Base-by-base conservation (phyloP, 2,797 vertebrate species). In the Siniperca undulata region DNA sequence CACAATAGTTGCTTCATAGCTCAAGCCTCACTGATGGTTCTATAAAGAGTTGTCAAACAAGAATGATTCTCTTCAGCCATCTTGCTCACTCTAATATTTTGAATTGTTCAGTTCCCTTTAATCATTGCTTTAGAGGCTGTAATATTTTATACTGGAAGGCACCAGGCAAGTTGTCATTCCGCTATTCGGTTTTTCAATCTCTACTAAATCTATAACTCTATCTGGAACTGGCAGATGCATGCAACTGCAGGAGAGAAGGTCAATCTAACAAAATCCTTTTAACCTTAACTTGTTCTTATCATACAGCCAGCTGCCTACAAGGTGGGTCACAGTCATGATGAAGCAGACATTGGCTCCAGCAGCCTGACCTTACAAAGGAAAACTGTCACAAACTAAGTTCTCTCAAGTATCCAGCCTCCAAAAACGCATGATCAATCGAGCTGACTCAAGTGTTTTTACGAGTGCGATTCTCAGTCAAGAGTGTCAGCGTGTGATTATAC, bases 321-420 rank as follows among this genome's bases (percentile, higher is more conserved):
- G 85, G 81, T 78, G 86, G 92, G 89, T 91, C 87, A 86, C 60
- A 14, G 77, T 66, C 48, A 74, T 91, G 92, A 93, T 87, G 84
- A 89, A 93, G 93, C 90, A 85, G 85, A 91, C 82, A 80, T 92
- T 92, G 89, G 89, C 91, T 85, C 60, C 53, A 92, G 86, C 42
- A 55, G 50, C 77, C 89, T 95, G 95, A 96, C 91, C 93, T 93
- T 84, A 94, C 88, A 94, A 92, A 94, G 92, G 95, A 91, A 93
- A 96, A 96, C 94, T 96, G 94, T 95, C 94, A 94, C 92, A 92
- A 94, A 94, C 89, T 93, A 94, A 94, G 91, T 96, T 93, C 91
- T 95, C 83, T 83, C 85, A 91, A 94, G 90, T 89, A 94, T 88
- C 87, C 89, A 84, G 84, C 86, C 86, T 86, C 85, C 88, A 88